Percentiles rank a stretch among this genome's conserved stretches.
Evolutionary conservation across 2,888 invertebrate species (phyloP).

Genomic region (Pinctada fucata): DNA sequence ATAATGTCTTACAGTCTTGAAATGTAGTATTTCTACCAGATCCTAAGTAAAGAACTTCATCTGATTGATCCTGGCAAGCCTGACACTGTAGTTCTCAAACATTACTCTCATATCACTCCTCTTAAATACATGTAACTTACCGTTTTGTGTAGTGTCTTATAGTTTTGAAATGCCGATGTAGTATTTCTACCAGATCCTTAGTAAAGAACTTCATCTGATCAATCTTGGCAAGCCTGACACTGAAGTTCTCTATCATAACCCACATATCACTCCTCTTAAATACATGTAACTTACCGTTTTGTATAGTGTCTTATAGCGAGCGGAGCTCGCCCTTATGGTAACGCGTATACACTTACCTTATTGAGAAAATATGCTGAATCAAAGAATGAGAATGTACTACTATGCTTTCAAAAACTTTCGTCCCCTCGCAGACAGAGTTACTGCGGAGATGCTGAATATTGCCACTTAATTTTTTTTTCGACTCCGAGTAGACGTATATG

Average conservation of each 20-base stretch:
- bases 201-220: slow-evolving; percentile 90
- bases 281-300: slow-evolving; percentile 2
- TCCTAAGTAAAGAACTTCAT: slow-evolving; percentile 89
- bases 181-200: slow-evolving; percentile 87
- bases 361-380: no score
- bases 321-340: no score
- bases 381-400: no score
- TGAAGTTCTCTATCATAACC: slow-evolving; percentile 87
- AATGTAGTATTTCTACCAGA: slow-evolving; percentile 89
- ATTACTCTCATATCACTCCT: background rate
- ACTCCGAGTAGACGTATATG: no score
- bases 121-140: slow-evolving; percentile 16
- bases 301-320: no score
- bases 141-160: slow-evolving; percentile 60
- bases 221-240: slow-evolving; percentile 85
- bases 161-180: slow-evolving; percentile 89
- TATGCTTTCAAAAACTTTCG: no score
- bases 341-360: no score
- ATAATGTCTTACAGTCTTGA: slow-evolving; percentile 81
- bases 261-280: slow-evolving; percentile 83
- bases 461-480: no score
- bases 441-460: no score
- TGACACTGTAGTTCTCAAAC: slow-evolving; percentile 85
- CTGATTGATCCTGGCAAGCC: slow-evolving; percentile 83
- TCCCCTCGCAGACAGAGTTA: no score